Evolutionary conservation across 1,140 invertebrate genomes (phyloP), one percentile per base, ranked within the genome.

Genomic region (Aphelinus atriplicis): DNA sequence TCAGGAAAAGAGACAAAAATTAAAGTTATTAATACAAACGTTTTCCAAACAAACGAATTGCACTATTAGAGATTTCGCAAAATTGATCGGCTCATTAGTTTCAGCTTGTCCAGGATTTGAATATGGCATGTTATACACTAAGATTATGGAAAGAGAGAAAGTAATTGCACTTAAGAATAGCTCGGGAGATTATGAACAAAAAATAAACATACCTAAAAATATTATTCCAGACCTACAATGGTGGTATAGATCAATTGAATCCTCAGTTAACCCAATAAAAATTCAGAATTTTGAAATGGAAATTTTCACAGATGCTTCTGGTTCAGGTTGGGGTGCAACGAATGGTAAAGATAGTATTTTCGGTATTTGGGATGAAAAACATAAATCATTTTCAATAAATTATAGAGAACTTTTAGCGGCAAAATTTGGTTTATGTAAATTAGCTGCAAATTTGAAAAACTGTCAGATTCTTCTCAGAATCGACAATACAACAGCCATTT

Each of bases 401-500:
- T 78, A 66, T 64, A 56, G 61, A 67, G 67, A 78, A 68, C 53
- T 78, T 3, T 58, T 76, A 68, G 66, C 73, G 1, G 57, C 73
- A n/a, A 62, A 66, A 60, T n/a, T 56, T 7, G 70, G 48, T 6
- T 53, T 78, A 63, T 62, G 67, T 26, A n/a, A 69, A 42, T 63
- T 73, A 57, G 62, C 71, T 2, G 2, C 1, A 1, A 47, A 58
- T 1, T 26, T 46, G 2, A 3, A 43, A 42, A 67, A 73, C 43
- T 73, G 70, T 64, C 42, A 77, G 26, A 73, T 77, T 4, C 46
- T 73, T n/a, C 45, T 77, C 5, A 57, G 67, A 66, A 65, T 78
- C 3, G 76, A 79, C 48, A 78, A 79, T 65, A 74, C 68, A 0
- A 79, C 75, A 7, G 71, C 76, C 7, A 43, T 64, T 63, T 75